Evolutionary conservation across 1,140 invertebrate species (phyloP), one percentile per base, ranked within the genome.

Genomic region (Chrysomallon squamiferum): DNA sequence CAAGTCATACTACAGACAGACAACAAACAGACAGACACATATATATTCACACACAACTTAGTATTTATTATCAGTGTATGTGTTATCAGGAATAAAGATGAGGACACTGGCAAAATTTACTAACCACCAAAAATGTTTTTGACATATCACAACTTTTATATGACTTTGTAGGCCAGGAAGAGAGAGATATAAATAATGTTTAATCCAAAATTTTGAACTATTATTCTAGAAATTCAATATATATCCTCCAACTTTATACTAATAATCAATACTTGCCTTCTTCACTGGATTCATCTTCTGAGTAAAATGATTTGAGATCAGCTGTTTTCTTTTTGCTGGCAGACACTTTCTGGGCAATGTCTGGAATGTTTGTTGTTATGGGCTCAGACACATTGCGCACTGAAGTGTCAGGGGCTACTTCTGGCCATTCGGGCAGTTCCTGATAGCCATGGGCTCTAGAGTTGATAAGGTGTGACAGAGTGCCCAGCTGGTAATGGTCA

Each of bases 381-480:
- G 73, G 70, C 4, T 84, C 87, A 63, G 90, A 90, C 35, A 95
- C 91, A 79, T 94, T 93, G 58, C 95, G 87, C 0, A 96, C 91
- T 6, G 88, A 86, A 0, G 92, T 86, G 80, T 95, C 93, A 4
- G 94, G 92, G 0, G 92, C 89, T 7, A 87, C 86, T 30, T 89
- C 87, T 0, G 97, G 96, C 81, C 96, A 97, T 5, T 89, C 82
- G 3, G 96, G 95, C 56, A 99, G 87, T 63, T 95, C 90, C 61
- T 93, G 90, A 85, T 99, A 99, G 6, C 95, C 95, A 43, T 85
- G 87, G 1, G 95, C 93, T 58, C 90, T 87, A 73, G 90, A 89
- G 73, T 97, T 96, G 30, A 99, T 88, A 79, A 96, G 95, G 87
- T 98, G 96, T 0, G 96, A 98, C 29, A 99, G 86, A 7, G 96